phyloP scores from a whole-genome alignment of 2,113 vertebrate genomes.

The Siniperca knerii region DNA sequence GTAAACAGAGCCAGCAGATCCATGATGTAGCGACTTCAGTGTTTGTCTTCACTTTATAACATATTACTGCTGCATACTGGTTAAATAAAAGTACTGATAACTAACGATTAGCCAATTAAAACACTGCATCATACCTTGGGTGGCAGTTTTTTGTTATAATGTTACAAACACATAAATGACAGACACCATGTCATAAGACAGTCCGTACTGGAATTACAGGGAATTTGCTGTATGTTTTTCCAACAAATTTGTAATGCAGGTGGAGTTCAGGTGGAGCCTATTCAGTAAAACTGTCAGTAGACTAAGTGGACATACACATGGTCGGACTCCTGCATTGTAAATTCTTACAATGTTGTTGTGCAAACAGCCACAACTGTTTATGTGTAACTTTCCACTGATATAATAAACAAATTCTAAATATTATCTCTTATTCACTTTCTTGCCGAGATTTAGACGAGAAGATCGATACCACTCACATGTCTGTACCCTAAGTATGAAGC shows the following conservation, averaged over 20 bases:
- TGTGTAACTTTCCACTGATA: neutral
- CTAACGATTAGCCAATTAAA: neutral
- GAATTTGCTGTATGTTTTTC: neutral
- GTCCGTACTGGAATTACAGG: too few species aligned
- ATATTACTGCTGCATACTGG: neutral
- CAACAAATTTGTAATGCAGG: neutral
- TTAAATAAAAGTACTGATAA: neutral
- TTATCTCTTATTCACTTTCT: too few species aligned
- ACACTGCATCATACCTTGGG: too few species aligned
- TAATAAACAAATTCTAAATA: neutral
- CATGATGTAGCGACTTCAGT: neutral
- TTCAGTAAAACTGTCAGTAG: neutral
- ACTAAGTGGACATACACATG: too few species aligned
- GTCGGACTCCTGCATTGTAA: neutral
- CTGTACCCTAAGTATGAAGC: too few species aligned
- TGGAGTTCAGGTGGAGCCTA: neutral
- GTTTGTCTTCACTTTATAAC: neutral
- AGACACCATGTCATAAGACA: too few species aligned
- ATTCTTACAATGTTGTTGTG: neutral
- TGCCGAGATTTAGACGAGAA: too few species aligned
- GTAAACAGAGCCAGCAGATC: neutral
- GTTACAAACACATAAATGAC: too few species aligned
- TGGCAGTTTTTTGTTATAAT: too few species aligned
- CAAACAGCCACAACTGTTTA: neutral
- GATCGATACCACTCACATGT: too few species aligned